These are phyloP conservation scores for Echinometra lucunter DNA, from an alignment of 53 echinoderm and acorn worm species.

Conservation along the genomic window DNA sequence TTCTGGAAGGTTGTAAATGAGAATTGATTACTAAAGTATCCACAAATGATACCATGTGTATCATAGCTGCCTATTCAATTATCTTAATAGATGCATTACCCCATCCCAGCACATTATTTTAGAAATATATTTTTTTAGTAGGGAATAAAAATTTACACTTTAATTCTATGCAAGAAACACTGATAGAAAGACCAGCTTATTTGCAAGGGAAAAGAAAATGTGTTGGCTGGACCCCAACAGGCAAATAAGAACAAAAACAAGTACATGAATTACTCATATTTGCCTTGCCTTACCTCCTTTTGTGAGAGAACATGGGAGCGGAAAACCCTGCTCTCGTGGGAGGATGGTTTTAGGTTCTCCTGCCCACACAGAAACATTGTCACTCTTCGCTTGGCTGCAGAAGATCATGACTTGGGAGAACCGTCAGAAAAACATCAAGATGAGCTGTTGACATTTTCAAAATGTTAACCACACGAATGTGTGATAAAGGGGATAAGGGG, in stretches of 20 bases:
- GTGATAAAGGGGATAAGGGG: neutral
- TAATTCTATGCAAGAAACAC: too few relatives aligned
- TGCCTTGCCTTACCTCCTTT: constrained; percentile 21
- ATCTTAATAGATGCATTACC: neutral
- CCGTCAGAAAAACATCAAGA: neutral
- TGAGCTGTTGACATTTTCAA: constrained; percentile 46
- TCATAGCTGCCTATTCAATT: neutral
- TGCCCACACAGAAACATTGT: constrained; percentile 57
- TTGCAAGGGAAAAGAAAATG: neutral
- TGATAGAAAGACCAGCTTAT: neutral
- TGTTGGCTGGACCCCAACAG: neutral
- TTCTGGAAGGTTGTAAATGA: too few relatives aligned
- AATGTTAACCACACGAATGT: constrained; percentile 51
- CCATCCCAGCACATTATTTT: too few relatives aligned
- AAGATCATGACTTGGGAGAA: constrained; percentile 44
- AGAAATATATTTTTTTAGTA: too few relatives aligned
- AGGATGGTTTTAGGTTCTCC: constrained; percentile 56
- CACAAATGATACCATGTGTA: neutral
- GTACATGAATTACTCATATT: constrained; percentile 3
- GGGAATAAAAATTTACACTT: too few relatives aligned
- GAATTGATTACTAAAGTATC: neutral
- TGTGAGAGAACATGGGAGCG: constrained; percentile 32
- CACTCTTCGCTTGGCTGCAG: constrained; percentile 41
- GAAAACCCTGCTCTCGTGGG: constrained; percentile 25
- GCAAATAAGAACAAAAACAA: neutral